phyloP scores from a whole-genome alignment of 2,113 vertebrate species.

The Psophia crepitans region DNA sequence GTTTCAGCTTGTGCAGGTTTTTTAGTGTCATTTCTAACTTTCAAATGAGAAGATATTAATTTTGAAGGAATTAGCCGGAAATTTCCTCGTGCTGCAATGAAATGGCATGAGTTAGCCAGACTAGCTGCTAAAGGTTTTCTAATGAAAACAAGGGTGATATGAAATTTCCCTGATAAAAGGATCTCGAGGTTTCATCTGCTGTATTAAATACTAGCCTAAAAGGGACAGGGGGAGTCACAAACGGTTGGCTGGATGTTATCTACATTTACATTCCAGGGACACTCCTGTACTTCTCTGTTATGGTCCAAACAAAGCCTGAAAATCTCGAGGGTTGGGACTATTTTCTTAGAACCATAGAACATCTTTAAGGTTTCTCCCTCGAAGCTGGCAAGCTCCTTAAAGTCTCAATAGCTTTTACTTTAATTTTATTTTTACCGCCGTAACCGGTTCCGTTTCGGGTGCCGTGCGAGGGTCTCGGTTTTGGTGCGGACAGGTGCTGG shows the following conservation, averaged over 20 bases:
- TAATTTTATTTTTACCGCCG: neutral
- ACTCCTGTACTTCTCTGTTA: constrained; percentile 5
- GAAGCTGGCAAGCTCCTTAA: neutral
- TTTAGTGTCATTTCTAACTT: constrained; percentile 46
- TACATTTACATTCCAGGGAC: constrained; percentile 25
- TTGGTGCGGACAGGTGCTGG: constrained; percentile 47
- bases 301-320: constrained; percentile 13
- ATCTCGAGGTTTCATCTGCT: constrained; percentile 16
- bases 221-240: neutral
- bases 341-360: too few species aligned
- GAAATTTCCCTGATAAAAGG: constrained; percentile 55
- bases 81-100: constrained; percentile 37
- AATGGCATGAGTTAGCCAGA: constrained; percentile 41
- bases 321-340: neutral
- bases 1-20: constrained; percentile 6
- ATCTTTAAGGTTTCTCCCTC: too few species aligned
- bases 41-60: constrained; percentile 66
- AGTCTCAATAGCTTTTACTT: neutral
- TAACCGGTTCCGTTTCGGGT: neutral
- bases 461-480: neutral
- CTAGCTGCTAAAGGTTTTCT: constrained; percentile 56
- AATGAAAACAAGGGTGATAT: constrained; percentile 53
- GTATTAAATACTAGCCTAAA: constrained; percentile 35
- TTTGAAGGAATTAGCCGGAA: constrained; percentile 71
- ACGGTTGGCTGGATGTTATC: constrained; percentile 1